Evolutionary conservation across 2,113 vertebrate species (phyloP).

Genomic region (Micronycteris hirsuta): DNA sequence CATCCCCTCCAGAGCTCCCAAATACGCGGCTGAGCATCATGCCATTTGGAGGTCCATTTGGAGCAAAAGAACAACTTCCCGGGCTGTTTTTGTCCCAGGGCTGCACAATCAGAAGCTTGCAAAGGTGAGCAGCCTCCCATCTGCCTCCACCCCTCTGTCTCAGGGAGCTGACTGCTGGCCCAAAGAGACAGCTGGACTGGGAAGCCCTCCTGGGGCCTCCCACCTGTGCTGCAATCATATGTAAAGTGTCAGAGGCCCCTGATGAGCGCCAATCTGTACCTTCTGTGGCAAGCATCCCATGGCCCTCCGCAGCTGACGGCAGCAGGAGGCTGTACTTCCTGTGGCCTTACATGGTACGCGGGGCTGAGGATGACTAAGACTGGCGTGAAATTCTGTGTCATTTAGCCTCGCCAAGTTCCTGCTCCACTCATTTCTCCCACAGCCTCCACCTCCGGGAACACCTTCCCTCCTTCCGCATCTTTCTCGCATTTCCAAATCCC

Average conservation of each 20-base stretch:
- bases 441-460: background rate
- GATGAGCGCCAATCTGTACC: background rate
- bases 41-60: background rate
- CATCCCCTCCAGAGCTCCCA: background rate
- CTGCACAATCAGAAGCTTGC: background rate
- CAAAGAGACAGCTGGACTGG: conserved; percentile 61
- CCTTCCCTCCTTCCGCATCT: background rate
- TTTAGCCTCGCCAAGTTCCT: conserved; percentile 9
- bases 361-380: background rate
- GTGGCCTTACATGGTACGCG: background rate
- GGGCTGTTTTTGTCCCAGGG: background rate
- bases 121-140: conserved; percentile 42
- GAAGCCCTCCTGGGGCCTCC: background rate
- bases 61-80: background rate
- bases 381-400: background rate
- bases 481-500: background rate
- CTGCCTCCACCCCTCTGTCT: conserved; percentile 10
- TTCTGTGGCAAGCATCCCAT: background rate
- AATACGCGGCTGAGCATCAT: background rate
- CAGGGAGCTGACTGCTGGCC: background rate
- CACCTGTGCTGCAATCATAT: conserved; percentile 36
- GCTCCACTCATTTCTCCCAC: background rate
- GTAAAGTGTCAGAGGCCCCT: conserved; percentile 55
- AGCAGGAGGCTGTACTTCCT: conserved; percentile 24
- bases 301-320: background rate